phyloP scores from a whole-genome alignment of 2,888 invertebrate species.

The Nymphalis polychloros region DNA sequence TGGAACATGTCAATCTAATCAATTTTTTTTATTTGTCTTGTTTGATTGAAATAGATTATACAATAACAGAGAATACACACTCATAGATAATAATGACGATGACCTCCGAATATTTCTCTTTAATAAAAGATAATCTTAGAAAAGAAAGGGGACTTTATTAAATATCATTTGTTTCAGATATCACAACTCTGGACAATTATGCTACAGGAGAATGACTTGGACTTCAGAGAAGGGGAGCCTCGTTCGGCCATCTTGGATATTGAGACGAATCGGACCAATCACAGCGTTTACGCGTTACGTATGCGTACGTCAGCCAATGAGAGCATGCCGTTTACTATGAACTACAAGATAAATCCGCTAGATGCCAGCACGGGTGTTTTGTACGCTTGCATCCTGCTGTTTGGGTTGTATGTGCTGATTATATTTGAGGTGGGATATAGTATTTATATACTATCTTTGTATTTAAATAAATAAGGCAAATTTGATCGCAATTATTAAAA shows the following conservation, averaged over 20 bases:
- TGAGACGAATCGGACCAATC: slow-evolving; percentile 40
- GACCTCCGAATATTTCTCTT: too few relatives aligned
- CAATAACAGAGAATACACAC: too few relatives aligned
- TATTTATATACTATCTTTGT: background rate
- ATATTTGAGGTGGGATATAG: slow-evolving; percentile 88
- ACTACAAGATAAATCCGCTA: slow-evolving; percentile 84
- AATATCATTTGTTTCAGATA: slow-evolving; percentile 50
- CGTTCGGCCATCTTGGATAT: slow-evolving; percentile 67
- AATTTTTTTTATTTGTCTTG: too few relatives aligned
- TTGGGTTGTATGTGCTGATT: slow-evolving; percentile 89
- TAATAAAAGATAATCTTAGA: too few relatives aligned
- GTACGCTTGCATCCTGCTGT: slow-evolving; percentile 87
- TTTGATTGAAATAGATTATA: too few relatives aligned
- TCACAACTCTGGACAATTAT: slow-evolving; percentile 83
- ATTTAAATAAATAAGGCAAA: background rate
- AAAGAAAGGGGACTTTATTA: too few relatives aligned
- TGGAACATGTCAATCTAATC: too few relatives aligned
- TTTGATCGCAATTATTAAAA: too few relatives aligned
- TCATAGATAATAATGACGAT: too few relatives aligned
- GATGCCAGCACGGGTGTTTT: slow-evolving; percentile 85
- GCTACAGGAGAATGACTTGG: slow-evolving; percentile 81
- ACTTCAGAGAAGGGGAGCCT: slow-evolving; percentile 77
- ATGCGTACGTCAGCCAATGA: slow-evolving; percentile 50
- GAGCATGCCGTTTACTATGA: slow-evolving; percentile 60
- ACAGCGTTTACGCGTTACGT: slow-evolving; percentile 47